These are phyloP conservation scores for Leucophenga maculata DNA, from an alignment of 2,888 invertebrate genomes.

Conservation along the genomic window DNA sequence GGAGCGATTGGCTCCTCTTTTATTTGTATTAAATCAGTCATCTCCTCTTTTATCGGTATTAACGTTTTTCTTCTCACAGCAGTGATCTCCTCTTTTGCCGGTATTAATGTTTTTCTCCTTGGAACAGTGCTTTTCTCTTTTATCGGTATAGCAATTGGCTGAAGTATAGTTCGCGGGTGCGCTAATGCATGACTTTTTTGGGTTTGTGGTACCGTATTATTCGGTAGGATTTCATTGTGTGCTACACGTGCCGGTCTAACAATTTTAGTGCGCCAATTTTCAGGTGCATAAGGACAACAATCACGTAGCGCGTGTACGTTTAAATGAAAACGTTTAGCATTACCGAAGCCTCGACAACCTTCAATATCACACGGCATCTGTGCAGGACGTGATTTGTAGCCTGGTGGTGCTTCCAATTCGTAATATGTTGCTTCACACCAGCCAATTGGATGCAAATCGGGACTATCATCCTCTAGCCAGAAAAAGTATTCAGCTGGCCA, in stretches of 20 bases:
- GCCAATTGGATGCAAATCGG: conserved; percentile 91
- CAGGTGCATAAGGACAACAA: conserved; percentile 81
- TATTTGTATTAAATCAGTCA: neutral
- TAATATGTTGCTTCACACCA: conserved; percentile 94
- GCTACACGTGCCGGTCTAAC: conserved; percentile 62
- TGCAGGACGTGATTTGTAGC: conserved; percentile 69
- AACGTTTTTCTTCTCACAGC: neutral
- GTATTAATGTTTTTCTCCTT: neutral
- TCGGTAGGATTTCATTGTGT: conserved; percentile 41
- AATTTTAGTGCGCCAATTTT: conserved; percentile 68
- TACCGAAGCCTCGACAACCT: conserved; percentile 93
- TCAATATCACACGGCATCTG: conserved; percentile 83
- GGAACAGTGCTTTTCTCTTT: neutral
- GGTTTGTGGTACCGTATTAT: neutral
- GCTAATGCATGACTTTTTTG: neutral
- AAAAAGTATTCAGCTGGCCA: conserved; percentile 88
- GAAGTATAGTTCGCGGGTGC: neutral
- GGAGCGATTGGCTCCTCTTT: neutral
- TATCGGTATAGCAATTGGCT: neutral
- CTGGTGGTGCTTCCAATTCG: conserved; percentile 87
- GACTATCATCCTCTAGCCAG: conserved; percentile 92
- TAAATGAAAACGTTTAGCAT: conserved; percentile 84
- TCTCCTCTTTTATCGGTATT: neutral
- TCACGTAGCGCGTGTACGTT: conserved; percentile 81
- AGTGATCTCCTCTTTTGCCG: neutral